Percentiles rank a stretch among this genome's conserved stretches.
Evolutionary conservation across 2,888 invertebrate species (phyloP).

Genomic region (Pachydiplax longipennis): DNA sequence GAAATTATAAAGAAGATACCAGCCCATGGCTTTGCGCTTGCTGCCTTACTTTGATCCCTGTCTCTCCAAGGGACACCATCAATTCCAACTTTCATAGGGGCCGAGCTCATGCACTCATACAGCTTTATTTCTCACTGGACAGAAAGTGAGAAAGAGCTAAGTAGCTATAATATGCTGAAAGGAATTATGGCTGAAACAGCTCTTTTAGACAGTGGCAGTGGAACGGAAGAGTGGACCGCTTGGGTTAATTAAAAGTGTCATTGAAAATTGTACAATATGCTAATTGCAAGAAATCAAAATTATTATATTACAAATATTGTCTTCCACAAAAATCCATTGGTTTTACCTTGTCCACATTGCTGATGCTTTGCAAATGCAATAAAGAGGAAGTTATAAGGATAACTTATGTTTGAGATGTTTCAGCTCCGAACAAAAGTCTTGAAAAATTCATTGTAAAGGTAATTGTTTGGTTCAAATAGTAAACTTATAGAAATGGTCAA

Average conservation of each 20-base stretch:
- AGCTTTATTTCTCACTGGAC: constrained; percentile 39
- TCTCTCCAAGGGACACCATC: constrained; percentile 38
- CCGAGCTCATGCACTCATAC: constrained; percentile 37
- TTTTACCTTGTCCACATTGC: constrained; percentile 43
- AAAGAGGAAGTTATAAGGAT: constrained; percentile 31
- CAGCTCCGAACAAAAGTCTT: too few relatives aligned
- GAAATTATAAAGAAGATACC: constrained; percentile 41
- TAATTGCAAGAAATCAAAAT: constrained; percentile 32
- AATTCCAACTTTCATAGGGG: constrained; percentile 39
- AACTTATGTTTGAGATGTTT: background rate
- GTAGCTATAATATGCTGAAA: constrained; percentile 22
- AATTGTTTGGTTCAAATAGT: too few relatives aligned
- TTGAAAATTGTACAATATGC: constrained; percentile 16
- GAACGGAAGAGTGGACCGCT: constrained; percentile 44
- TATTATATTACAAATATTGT: constrained; percentile 34
- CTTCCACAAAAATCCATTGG: constrained; percentile 42
- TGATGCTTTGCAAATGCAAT: constrained; percentile 37
- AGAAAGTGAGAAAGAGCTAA: constrained; percentile 43
- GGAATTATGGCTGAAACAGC: constrained; percentile 8
- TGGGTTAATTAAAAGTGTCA: constrained; percentile 41
- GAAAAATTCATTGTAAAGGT: too few relatives aligned
- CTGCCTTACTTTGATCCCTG: constrained; percentile 36
- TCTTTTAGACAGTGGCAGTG: constrained; percentile 38
- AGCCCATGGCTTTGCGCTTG: constrained; percentile 41
- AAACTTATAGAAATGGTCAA: too few relatives aligned